Evolutionary conservation across 2,113 vertebrate genomes (phyloP).

Genomic region (Marmota flaviventris): DNA sequence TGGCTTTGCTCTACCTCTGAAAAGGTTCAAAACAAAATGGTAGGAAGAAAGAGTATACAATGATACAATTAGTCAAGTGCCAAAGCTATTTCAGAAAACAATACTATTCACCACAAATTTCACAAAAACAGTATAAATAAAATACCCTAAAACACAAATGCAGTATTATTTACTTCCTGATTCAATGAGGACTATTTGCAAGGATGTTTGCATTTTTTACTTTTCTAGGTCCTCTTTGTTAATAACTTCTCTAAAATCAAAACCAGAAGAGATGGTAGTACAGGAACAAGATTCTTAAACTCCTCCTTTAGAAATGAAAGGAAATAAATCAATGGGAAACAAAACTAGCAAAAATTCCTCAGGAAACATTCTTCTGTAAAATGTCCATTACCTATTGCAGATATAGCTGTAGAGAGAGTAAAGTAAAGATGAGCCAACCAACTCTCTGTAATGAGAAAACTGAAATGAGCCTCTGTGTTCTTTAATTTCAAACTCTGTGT

Average conservation of each 20-base stretch:
- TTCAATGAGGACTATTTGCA: neutral
- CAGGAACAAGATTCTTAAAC: neutral
- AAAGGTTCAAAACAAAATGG: neutral
- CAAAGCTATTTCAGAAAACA: neutral
- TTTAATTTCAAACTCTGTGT: too few species aligned
- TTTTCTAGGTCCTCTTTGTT: neutral
- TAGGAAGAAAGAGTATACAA: neutral
- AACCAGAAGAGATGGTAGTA: neutral
- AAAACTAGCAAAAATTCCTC: neutral
- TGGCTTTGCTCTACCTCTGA: neutral
- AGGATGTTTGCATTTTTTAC: neutral
- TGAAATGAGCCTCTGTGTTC: too few species aligned
- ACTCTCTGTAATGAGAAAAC: neutral
- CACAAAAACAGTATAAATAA: neutral
- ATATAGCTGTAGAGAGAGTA: neutral
- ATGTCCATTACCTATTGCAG: neutral
- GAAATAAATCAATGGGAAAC: neutral
- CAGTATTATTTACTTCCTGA: neutral
- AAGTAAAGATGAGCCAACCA: neutral
- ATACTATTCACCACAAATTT: neutral
- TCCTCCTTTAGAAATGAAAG: neutral
- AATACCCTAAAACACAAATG: neutral
- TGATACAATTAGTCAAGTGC: neutral
- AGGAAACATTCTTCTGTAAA: neutral
- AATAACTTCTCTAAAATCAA: constrained; percentile 14